Evolutionary conservation across 2,113 vertebrate species (phyloP), one percentile per base, ranked within the genome.

Genomic region (Gorilla gorilla): DNA sequence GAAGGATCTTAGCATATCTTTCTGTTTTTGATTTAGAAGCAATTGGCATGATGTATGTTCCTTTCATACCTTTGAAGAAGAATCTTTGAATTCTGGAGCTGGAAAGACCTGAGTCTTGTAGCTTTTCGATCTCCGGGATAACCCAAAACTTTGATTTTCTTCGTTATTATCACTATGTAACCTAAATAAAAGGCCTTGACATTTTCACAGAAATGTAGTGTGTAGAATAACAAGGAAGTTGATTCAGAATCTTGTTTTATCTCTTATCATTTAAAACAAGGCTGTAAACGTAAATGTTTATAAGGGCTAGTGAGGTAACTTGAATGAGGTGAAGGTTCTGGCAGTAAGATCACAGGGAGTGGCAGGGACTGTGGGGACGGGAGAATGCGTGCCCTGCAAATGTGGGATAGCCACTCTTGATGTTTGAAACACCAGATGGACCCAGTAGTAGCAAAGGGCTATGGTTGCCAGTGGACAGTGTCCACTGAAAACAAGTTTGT

Each of bases 161-260:
- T 96, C 22, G 2, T 95, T 73, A 45, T 68, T 55, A 48, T 81
- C 38, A n/a, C n/a, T 68, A 13, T 0, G 35, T 57, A 6, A 40
- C 79, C n/a, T 90, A 73, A 88, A 73, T 73, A 76, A 83, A 59
- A 95, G 23, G 45, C 79, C 59, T 40, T 13, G 72, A 73, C 38
- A 16, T 43, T 92, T 79, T 84, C 75, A n/a, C 23, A 90, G 83
- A 61, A 55, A 43, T 72, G 55, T 1, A 40, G 27, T 73, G 8
- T 78, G 68, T 83, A 57, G 38, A 35, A 70, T 48, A 30, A n/a
- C 4, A 22, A 97, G 50, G 64, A 92, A 72, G 3, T 59, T 97
- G 48, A 92, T 27, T 95, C 22, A 57, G 25, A 92, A 89, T n/a
- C 45, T 64, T 52, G 16, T 75, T 97, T 94, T 70, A 50, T 76